A percentile compares a stretch with the other conserved stretches of the same genome.
Conservation (phyloP, 2,113 vertebrate genomes). For the Globicephala melas region DNA sequence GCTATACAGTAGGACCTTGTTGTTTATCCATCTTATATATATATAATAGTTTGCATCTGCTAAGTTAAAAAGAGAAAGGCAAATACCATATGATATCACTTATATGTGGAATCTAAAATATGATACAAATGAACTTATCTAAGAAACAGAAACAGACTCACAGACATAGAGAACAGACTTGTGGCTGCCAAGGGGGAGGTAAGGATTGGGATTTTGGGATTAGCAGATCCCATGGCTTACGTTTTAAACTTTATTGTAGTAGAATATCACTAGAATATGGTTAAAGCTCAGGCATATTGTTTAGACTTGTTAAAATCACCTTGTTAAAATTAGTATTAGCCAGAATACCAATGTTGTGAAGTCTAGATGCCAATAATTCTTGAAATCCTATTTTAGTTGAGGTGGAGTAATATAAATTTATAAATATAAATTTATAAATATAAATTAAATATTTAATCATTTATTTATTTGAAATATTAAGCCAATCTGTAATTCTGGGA, state of each 20-base stretch:
- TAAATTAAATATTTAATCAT: background rate
- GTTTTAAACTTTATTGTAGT: background rate
- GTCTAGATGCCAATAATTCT: background rate
- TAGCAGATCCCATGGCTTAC: too few relatives aligned
- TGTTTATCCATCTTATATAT: too few relatives aligned
- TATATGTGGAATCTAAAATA: too few relatives aligned
- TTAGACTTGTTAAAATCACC: background rate
- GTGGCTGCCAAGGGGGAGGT: too few relatives aligned
- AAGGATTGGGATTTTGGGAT: too few relatives aligned
- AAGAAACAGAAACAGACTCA: too few relatives aligned
- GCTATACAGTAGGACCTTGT: too few relatives aligned
- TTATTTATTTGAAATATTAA: background rate
- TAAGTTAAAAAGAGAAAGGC: too few relatives aligned
- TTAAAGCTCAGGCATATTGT: background rate
- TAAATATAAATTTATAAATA: background rate
- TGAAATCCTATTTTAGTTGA: background rate
- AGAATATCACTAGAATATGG: background rate
- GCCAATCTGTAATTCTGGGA: background rate
- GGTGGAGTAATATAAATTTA: background rate
- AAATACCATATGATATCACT: too few relatives aligned
- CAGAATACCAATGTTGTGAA: background rate
- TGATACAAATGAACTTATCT: too few relatives aligned
- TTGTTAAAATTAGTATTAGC: background rate
- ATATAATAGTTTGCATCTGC: too few relatives aligned
- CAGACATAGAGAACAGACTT: too few relatives aligned